Conservation (phyloP, 2,113 vertebrate genomes). For the Gavialis gangeticus region DNA sequence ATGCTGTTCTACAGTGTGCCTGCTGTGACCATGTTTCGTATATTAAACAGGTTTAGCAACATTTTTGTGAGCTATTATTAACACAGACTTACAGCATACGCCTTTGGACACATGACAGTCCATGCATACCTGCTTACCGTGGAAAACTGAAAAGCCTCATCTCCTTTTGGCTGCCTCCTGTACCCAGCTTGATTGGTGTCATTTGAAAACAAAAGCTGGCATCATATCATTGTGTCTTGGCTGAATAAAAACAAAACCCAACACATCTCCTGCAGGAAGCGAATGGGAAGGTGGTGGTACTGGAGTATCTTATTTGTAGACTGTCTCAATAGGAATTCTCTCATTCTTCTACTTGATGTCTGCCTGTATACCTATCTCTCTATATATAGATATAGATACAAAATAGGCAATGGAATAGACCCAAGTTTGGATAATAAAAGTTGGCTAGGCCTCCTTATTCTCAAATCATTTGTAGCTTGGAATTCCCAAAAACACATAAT, state of each 20-base stretch:
- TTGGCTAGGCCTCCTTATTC: conserved; percentile 1
- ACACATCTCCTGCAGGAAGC: conserved; percentile 34
- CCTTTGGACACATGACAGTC: conserved; percentile 69
- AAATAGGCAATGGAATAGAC: neutral
- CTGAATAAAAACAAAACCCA: conserved; percentile 52
- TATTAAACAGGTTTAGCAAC: conserved; percentile 67
- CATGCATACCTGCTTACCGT: conserved; percentile 61
- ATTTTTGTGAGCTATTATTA: conserved; percentile 71
- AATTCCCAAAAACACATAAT: conserved; percentile 24
- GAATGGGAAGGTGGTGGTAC: conserved; percentile 4
- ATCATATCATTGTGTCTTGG: conserved; percentile 56
- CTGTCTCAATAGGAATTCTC: conserved; percentile 4
- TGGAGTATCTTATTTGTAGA: conserved; percentile 33
- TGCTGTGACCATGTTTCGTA: conserved; percentile 24
- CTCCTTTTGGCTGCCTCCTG: conserved; percentile 70
- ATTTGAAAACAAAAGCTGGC: conserved; percentile 48
- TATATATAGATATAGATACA: no score
- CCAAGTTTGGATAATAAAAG: conserved; percentile 33
- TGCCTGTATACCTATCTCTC: no score
- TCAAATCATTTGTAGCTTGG: conserved; percentile 33
- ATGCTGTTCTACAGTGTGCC: conserved; percentile 16
- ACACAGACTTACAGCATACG: conserved; percentile 66
- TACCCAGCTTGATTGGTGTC: neutral
- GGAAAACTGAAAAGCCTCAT: conserved; percentile 72
- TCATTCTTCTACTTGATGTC: neutral